Evolutionary conservation across 92 coral and sea anemone species (phyloP), one percentile per base, ranked within the genome.

Genomic region (Pocillopora grandis): DNA sequence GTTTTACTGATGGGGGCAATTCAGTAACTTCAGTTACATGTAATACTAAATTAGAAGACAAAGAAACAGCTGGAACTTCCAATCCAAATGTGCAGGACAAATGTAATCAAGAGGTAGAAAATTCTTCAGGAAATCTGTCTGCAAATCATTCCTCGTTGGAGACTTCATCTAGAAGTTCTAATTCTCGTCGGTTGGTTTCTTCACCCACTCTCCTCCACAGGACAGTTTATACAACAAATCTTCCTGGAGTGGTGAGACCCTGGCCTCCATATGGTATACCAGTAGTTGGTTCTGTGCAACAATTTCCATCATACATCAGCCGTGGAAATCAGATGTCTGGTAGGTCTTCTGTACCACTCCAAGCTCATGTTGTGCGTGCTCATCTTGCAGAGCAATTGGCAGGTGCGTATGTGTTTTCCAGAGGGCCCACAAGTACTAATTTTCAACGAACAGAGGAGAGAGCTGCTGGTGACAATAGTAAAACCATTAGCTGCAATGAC

Each of bases 171-270:
- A 62, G 42, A 18, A n/a, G 80, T 65, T 76, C 80, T 23, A 80
- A 67, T 71, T 48, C 90, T 2, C 94, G 87, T 2, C 76, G 85
- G 62, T 84, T 92, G 21, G 84, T 90, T 9, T 85, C 94, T 2
- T 87, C 93, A 0, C 94, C 97, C 10, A 93, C 93, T n/a, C 89
- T 91, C 4, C 88, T 91, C 27, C 97, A 93, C 23, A 79, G 97
- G 72, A 93, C 97, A 14, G 87, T 93, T 31, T 87, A 91, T 56
- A 85, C 94, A 7, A 86, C 94, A 13, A 83, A 75, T 64, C 49
- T 72, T 56, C 86, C 86, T 2, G 78, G 78, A 56, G 56, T 71
- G 15, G 60, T 71, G 69, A 81, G 85, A 48, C 85, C 71, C 7
- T 58, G 74, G 63, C 62, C 85, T 8, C 55, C 85, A 56, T 81